phyloP scores from a whole-genome alignment of 2,113 vertebrate genomes.

The Ciconia maguari region DNA sequence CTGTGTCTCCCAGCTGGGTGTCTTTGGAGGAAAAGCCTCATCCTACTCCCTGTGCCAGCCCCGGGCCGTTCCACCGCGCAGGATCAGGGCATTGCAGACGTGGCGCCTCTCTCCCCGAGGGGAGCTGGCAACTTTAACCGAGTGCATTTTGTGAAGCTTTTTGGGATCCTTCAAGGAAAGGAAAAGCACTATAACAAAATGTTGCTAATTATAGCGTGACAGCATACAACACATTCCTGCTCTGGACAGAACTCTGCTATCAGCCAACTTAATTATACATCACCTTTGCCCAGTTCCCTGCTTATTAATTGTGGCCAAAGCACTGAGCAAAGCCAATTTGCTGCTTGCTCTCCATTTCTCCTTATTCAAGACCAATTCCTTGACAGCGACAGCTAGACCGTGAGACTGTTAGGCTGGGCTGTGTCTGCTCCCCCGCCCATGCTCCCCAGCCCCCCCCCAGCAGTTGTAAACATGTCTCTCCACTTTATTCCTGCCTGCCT shows the following conservation, averaged over 20 bases:
- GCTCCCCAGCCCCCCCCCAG: neutral
- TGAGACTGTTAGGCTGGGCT: neutral
- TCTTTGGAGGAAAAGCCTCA: neutral
- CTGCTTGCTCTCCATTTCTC: neutral
- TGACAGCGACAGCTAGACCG: neutral
- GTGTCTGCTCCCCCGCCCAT: neutral
- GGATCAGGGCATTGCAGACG: neutral
- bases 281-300: constrained; percentile 5
- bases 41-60: neutral
- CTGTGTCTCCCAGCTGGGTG: neutral
- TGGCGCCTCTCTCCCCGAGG: neutral
- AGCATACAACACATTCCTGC: neutral
- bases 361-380: neutral
- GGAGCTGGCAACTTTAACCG: neutral
- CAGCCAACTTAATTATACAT: neutral
- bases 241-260: neutral
- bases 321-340: neutral
- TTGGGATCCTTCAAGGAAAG: neutral
- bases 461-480: neutral
- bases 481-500: neutral
- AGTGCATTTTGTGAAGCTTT: neutral
- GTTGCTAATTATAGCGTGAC: neutral
- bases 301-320: neutral
- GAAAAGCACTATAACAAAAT: neutral
- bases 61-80: accelerated